Base-by-base conservation (phyloP, 92 coral and sea anemone genomes). In the Pocillopora grandis region DNA sequence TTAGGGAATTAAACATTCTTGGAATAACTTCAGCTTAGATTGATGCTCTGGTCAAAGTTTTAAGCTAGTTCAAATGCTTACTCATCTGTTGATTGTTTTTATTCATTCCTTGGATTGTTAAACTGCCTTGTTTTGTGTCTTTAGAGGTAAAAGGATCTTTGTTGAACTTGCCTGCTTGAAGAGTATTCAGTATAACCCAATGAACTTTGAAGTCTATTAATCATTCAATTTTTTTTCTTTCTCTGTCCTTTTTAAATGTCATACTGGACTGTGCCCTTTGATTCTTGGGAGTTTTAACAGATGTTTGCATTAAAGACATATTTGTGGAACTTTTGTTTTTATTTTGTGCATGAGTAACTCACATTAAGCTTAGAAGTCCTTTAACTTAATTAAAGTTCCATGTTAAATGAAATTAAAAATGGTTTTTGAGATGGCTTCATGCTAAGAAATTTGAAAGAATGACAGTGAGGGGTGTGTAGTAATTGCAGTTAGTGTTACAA, bases 391-490 rank as follows among this genome's bases (percentile, higher is more conserved):
- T 37, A 70, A 70, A 35, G 55, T 10, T 70, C 55, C 75, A 37
- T 70, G 57, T 55, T 35, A 70, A 42, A 16, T 70, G 57, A 16
- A 33, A 70, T 70, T 69, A 69, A 69, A 69, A 69, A 69, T 19
- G 16, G 74, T 69, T 20, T 5, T 35, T 70, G 42, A 33, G 75
- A 70, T 55, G 17, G 9, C 20, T 70, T 70, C 57, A 70, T 35
- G 75, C 75, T 15, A 70, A 36, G 75, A 42, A 17, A 36, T 70
- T 70, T 70, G 56, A 70, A 37, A 70, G 57, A 15, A 33, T 35
- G 33, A 33, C 57, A 49, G 33, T 20, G 14, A 70, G 55, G 19
- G 75, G 19, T 70, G 18, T 59, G 20, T 70, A 55, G 17, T 70
- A 17, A 12, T 70, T 20, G 42, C 75, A 70, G 75, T 55, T 70